A percentile compares a stretch with the other conserved stretches of the same genome.
These are phyloP conservation scores for Lagocephalus sceleratus DNA, from an alignment of 2,797 vertebrate genomes.

Conservation along the genomic window DNA sequence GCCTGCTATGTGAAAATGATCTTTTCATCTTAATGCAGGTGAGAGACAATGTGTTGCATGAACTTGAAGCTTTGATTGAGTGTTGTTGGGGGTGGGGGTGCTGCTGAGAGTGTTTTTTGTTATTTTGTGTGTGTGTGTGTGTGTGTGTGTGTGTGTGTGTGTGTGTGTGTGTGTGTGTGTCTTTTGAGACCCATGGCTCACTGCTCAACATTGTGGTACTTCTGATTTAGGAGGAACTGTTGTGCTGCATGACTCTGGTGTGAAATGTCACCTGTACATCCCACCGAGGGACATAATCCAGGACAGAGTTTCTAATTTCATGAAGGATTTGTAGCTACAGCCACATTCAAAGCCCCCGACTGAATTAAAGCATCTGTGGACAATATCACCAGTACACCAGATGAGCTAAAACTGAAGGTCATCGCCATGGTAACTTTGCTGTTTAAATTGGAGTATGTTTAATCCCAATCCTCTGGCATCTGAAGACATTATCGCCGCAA, in stretches of 20 bases:
- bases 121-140: too few relatives aligned
- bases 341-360: constrained; percentile 36
- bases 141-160: constrained; percentile 57
- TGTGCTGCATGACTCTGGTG: neutral
- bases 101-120: constrained; percentile 4
- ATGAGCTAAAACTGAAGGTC: constrained; percentile 70
- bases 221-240: constrained; percentile 23
- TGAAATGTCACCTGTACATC: constrained; percentile 40
- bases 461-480: constrained; percentile 74
- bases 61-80: constrained; percentile 14
- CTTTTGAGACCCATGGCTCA: constrained; percentile 43
- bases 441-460: constrained; percentile 72
- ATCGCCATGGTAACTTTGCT: constrained; percentile 73
- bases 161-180: constrained; percentile 56
- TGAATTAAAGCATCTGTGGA: constrained; percentile 37
- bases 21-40: constrained; percentile 62
- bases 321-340: constrained; percentile 55
- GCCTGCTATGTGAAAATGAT: constrained; percentile 58
- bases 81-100: constrained; percentile 19
- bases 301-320: constrained; percentile 45
- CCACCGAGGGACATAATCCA: constrained; percentile 9
- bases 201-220: constrained; percentile 46
- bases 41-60: constrained; percentile 22
- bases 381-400: constrained; percentile 42
- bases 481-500: constrained; percentile 75